Evolutionary conservation across 2,113 vertebrate species (phyloP).

Genomic region (Urocynchramus pylzowi): DNA sequence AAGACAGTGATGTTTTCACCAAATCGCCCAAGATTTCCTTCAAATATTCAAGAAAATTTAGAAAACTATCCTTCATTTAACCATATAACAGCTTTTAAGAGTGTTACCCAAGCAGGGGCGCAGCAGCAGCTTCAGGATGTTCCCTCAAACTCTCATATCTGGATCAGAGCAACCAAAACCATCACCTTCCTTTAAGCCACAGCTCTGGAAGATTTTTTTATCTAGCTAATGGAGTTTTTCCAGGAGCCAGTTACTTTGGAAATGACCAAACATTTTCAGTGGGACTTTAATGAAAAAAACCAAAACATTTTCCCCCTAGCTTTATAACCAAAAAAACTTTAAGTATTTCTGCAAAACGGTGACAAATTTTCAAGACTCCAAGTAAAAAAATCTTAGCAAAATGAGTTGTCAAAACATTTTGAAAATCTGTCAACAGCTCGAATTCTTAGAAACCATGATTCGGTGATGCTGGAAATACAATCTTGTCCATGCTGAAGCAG

Average conservation of each 20-base stretch:
- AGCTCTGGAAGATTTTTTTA: neutral
- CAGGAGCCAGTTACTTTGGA: neutral
- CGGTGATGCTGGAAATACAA: neutral
- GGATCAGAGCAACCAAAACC: neutral
- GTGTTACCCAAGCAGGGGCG: neutral
- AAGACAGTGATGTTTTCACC: neutral
- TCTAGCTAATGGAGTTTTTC: neutral
- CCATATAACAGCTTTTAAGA: neutral
- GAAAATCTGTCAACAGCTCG: constrained; percentile 51
- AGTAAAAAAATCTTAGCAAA: constrained; percentile 29
- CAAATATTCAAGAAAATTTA: neutral
- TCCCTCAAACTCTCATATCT: neutral
- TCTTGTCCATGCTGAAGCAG: constrained; percentile 30
- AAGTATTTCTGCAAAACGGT: neutral
- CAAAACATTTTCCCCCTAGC: neutral
- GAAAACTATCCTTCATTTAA: neutral
- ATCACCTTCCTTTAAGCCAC: neutral
- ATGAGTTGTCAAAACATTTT: constrained; percentile 62
- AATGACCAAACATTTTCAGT: neutral
- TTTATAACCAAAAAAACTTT: neutral
- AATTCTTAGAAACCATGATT: constrained; percentile 56
- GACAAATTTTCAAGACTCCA: constrained; percentile 21
- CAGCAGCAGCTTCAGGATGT: neutral
- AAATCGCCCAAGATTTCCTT: neutral
- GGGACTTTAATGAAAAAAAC: neutral